These are phyloP conservation scores for Drosophila repleta DNA, from an alignment of 1,140 invertebrate genomes.

Conservation along the genomic window DNA sequence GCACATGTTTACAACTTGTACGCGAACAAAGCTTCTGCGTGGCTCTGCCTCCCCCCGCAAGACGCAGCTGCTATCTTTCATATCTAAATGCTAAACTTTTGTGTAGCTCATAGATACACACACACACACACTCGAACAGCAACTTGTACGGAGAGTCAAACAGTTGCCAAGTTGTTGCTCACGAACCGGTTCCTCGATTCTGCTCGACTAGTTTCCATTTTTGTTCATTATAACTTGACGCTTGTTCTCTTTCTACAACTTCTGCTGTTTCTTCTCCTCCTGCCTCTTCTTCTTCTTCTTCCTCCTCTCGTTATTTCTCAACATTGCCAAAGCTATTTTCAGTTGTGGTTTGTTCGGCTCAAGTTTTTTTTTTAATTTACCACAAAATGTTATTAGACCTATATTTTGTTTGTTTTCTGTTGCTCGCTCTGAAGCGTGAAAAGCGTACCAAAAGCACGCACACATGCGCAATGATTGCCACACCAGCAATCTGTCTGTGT, in stretches of 20 bases:
- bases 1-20: conserved; percentile 60
- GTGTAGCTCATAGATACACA: conserved; percentile 42
- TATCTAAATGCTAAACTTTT: conserved; percentile 77
- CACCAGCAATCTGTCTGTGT: conserved; percentile 15
- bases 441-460: conserved; percentile 61
- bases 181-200: conserved; percentile 67
- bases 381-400: conserved; percentile 54
- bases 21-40: conserved; percentile 53
- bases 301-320: conserved; percentile 61
- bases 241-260: conserved; percentile 28
- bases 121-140: conserved; percentile 25
- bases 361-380: conserved; percentile 47
- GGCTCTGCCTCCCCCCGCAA: conserved; percentile 40
- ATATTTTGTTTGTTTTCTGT: conserved; percentile 14
- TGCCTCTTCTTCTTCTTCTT: conserved; percentile 11
- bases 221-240: conserved; percentile 76
- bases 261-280: not conserved
- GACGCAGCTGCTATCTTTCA: conserved; percentile 64
- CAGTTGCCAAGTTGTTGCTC: conserved; percentile 58
- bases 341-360: conserved; percentile 19
- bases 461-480: conserved; percentile 69
- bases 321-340: conserved; percentile 45
- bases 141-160: not conserved
- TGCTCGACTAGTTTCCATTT: conserved; percentile 60
- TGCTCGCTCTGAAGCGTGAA: conserved; percentile 51